Base-by-base conservation (phyloP, 2,113 vertebrate species). In the Salvelinus sp. region DNA sequence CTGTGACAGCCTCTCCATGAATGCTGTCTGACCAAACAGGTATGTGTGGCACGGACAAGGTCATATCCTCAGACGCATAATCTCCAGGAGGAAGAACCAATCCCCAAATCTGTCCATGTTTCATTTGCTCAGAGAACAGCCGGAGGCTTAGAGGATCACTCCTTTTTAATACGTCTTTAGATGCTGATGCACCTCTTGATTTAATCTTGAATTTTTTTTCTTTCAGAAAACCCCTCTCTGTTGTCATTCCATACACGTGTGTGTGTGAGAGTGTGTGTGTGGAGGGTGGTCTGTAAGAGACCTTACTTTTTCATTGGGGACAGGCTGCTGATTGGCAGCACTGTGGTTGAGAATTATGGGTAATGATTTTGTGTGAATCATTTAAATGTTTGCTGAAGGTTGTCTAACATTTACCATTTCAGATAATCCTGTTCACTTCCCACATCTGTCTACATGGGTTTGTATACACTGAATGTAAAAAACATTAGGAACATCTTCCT, bases 121-220 rank as follows among this genome's bases (percentile, higher is more conserved):
- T 76, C 25, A 69, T 79, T 72, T 60, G 69, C 62, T 50, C 33
- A 68, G 28, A 76, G 74, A 76, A 6, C 47, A 63, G 48, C 9
- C 23, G 57, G 48, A 57, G 70, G 78, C 69, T 85, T 82, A 82
- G 72, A 44, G 65, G 77, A 77, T 75, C 69, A 73, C 73, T 70
- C 48, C 30, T 63, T 67, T 82, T 85, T 79, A 79, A 79, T 84
- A 72, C 60, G 66, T 30, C 70, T 70, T 67, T n/a, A 48, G 25
- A 70, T 62, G 18, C 67, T 13, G 44, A 14, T 1, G 7, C n/a
- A 54, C 69, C 20, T 47, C 50, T 71, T 50, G 12, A 58, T 72
- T 75, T 74, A 68, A 79, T 71, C 79, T 79, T n/a, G n/a, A n/a
- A n/a, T n/a, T n/a, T n/a, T n/a, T n/a, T n/a, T n/a, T n/a, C n/a